These are phyloP conservation scores for Pyrgilauda ruficollis DNA, from an alignment of 2,113 vertebrate genomes.

Conservation along the genomic window DNA sequence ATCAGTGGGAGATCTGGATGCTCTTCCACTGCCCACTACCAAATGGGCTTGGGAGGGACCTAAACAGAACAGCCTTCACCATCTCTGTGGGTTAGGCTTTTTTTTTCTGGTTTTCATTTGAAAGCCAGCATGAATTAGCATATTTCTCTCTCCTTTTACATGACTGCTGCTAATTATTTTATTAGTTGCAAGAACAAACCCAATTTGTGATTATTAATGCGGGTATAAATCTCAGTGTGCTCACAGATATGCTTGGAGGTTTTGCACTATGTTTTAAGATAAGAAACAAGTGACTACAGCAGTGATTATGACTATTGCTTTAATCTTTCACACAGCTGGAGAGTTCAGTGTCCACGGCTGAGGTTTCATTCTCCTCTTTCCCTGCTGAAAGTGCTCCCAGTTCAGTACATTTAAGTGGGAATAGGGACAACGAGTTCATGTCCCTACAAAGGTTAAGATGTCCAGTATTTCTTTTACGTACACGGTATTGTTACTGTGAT, in stretches of 20 bases:
- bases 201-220: background rate
- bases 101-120: background rate
- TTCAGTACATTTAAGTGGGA: background rate
- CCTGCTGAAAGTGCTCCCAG: slow-evolving; percentile 17
- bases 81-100: background rate
- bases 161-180: background rate
- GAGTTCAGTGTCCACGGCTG: background rate
- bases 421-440: background rate
- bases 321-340: slow-evolving; percentile 26
- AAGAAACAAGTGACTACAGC: background rate
- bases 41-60: background rate
- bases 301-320: background rate
- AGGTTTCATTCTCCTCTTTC: background rate
- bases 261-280: background rate
- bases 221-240: background rate
- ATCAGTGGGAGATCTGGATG: background rate
- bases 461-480: slow-evolving; percentile 17
- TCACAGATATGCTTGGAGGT: background rate
- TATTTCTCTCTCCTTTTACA: background rate
- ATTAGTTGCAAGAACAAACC: background rate
- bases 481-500: background rate
- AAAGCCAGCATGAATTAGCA: background rate
- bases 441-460: slow-evolving; percentile 19
- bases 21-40: background rate
- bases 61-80: background rate